These are phyloP conservation scores for Zonitis immaculata DNA, from an alignment of 2,888 invertebrate species.

Conservation along the genomic window DNA sequence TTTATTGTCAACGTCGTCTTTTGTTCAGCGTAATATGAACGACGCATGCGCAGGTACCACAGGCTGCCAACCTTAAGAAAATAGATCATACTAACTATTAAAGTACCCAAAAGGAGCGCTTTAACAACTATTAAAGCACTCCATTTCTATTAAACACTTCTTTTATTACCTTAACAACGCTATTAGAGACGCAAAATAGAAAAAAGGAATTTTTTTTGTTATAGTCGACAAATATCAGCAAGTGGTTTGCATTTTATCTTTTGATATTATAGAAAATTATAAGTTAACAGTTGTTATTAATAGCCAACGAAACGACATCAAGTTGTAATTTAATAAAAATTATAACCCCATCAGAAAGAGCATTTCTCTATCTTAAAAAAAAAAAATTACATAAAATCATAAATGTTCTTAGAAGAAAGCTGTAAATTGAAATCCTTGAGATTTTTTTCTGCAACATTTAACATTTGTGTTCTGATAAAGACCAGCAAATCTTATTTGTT, in stretches of 20 bases:
- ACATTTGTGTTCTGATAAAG: conserved; percentile 6
- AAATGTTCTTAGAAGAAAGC: conserved; percentile 3
- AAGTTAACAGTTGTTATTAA: conserved; percentile 9
- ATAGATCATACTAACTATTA: too few relatives aligned
- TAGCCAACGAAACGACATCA: conserved; percentile 2
- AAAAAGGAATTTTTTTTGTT: too few relatives aligned
- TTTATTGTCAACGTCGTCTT: too few relatives aligned
- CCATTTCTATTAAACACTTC: too few relatives aligned
- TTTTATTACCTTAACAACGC: too few relatives aligned
- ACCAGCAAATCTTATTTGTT: background rate
- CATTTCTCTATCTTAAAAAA: background rate
- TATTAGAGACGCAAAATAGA: too few relatives aligned
- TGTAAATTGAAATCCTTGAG: conserved; percentile 4
- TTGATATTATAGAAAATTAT: conserved; percentile 6
- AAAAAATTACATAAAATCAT: background rate
- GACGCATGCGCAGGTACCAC: too few relatives aligned
- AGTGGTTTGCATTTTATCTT: conserved; percentile 8
- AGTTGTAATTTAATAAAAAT: conserved; percentile 7
- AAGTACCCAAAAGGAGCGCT: too few relatives aligned
- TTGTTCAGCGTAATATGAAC: too few relatives aligned
- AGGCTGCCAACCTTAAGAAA: too few relatives aligned
- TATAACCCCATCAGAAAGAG: background rate
- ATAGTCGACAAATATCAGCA: too few relatives aligned
- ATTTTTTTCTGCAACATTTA: conserved; percentile 14
- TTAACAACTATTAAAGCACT: too few relatives aligned